Evolutionary conservation across 2,888 invertebrate genomes (phyloP).

Genomic region (Caenorhabditis panamensis): DNA sequence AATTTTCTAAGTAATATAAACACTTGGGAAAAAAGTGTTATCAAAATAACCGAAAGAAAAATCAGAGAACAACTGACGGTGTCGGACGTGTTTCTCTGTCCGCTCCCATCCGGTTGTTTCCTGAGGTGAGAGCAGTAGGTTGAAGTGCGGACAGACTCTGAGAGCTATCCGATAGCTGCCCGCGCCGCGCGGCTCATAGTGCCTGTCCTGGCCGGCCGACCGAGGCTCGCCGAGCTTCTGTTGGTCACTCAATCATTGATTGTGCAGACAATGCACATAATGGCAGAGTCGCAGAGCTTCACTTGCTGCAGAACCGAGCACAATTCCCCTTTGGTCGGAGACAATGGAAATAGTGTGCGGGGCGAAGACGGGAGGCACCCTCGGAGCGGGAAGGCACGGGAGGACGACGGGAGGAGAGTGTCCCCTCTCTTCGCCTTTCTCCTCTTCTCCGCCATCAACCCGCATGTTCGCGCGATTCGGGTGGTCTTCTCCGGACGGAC

Average conservation of each 20-base stretch:
- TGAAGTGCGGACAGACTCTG: conserved; percentile 53
- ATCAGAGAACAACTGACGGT: neutral
- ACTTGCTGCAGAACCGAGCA: conserved; percentile 21
- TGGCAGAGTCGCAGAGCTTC: conserved; percentile 46
- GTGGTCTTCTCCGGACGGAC: conserved; percentile 56
- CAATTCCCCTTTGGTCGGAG: conserved; percentile 35
- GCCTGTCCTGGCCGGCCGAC: conserved; percentile 29
- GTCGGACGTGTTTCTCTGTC: conserved; percentile 1
- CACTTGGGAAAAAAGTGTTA: too few relatives aligned
- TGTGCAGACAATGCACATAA: conserved; percentile 50
- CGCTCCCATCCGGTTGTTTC: conserved; percentile 27
- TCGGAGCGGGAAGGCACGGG: conserved; percentile 26
- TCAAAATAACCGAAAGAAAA: neutral
- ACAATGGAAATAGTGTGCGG: conserved; percentile 41
- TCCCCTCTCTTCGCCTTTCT: neutral
- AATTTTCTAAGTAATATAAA: too few relatives aligned
- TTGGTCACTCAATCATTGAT: conserved; percentile 63
- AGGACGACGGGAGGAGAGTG: conserved; percentile 35
- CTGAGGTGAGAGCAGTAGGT: conserved; percentile 35
- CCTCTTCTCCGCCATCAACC: conserved; percentile 20
- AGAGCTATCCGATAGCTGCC: conserved; percentile 59
- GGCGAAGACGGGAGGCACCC: neutral
- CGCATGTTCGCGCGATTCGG: conserved; percentile 60
- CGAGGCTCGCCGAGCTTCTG: conserved; percentile 15
- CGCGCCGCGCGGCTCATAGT: conserved; percentile 23